Conservation (phyloP, 2,888 invertebrate species). For the Sphaerophoria rueppellii region DNA sequence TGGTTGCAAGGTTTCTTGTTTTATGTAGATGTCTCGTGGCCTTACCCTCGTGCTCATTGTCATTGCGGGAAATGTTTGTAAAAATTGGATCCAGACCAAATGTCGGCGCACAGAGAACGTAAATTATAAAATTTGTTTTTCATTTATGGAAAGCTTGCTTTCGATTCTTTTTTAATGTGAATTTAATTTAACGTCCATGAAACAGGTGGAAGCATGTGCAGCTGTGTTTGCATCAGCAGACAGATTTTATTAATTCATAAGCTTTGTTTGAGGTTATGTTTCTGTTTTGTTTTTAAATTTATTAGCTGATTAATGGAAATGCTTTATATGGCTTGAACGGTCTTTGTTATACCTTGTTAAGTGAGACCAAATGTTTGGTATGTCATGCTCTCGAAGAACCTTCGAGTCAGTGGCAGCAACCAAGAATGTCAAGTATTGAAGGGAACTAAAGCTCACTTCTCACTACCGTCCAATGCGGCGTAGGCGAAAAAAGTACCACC, state of each 20-base stretch:
- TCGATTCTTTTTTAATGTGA: neutral
- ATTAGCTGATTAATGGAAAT: slow-evolving; percentile 36
- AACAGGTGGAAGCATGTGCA: slow-evolving; percentile 50
- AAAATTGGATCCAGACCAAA: slow-evolving; percentile 37
- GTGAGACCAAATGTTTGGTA: too few relatives aligned
- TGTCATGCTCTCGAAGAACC: too few relatives aligned
- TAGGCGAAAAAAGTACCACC: too few relatives aligned
- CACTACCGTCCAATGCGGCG: too few relatives aligned
- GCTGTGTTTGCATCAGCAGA: slow-evolving; percentile 24
- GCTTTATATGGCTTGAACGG: neutral
- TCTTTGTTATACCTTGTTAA: too few relatives aligned
- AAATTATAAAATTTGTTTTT: neutral
- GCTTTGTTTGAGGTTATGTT: neutral
- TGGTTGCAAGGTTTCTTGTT: neutral
- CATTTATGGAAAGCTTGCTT: slow-evolving; percentile 12
- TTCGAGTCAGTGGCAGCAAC: too few relatives aligned
- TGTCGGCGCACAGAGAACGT: slow-evolving; percentile 5
- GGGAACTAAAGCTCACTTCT: too few relatives aligned
- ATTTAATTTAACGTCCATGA: slow-evolving; percentile 7
- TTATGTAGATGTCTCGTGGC: neutral
- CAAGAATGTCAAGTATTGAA: too few relatives aligned
- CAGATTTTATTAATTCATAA: slow-evolving; percentile 22
- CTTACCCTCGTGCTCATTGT: slow-evolving; percentile 26
- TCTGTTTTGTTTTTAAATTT: neutral
- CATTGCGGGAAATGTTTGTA: slow-evolving; percentile 14